Conservation (phyloP, 2,888 invertebrate genomes). For the Cataglyphis cursor region DNA sequence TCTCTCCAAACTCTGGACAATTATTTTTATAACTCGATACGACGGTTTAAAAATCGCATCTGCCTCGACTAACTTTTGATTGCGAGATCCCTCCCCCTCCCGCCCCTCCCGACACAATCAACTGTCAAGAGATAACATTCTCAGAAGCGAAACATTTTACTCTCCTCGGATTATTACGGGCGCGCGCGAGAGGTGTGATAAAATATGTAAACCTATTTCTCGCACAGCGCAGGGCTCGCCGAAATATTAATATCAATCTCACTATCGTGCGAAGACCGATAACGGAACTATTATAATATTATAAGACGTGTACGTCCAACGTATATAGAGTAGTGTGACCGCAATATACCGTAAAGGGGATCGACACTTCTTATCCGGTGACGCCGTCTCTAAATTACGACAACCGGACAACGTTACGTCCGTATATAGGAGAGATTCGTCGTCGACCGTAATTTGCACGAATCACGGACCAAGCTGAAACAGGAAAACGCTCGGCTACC, state of each 20-base stretch:
- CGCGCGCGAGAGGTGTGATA: constrained; percentile 4
- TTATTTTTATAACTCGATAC: constrained; percentile 13
- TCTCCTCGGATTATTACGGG: not conserved
- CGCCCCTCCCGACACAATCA: not conserved
- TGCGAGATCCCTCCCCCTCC: not conserved
- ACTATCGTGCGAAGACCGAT: not conserved
- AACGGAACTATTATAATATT: constrained; percentile 45
- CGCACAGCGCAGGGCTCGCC: not conserved
- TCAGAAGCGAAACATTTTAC: not conserved
- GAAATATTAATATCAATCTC: constrained; percentile 17
- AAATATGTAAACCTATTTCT: not conserved
- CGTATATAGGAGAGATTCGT: constrained; percentile 66
- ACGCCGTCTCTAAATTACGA: constrained; percentile 68
- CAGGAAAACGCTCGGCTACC: constrained; percentile 67
- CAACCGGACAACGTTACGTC: constrained; percentile 63
- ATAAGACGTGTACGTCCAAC: not conserved
- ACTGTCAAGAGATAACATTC: not conserved
- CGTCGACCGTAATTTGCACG: constrained; percentile 73
- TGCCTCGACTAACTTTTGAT: constrained; percentile 2
- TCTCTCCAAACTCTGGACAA: not conserved
- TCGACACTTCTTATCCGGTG: constrained; percentile 65
- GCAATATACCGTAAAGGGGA: constrained; percentile 10
- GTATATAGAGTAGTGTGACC: not conserved
- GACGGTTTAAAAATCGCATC: not conserved
- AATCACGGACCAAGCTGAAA: constrained; percentile 65